Percentiles rank a stretch among this genome's conserved stretches.
phyloP scores from a whole-genome alignment of 2,797 vertebrate genomes.

The Pseudomugil tenellus region DNA sequence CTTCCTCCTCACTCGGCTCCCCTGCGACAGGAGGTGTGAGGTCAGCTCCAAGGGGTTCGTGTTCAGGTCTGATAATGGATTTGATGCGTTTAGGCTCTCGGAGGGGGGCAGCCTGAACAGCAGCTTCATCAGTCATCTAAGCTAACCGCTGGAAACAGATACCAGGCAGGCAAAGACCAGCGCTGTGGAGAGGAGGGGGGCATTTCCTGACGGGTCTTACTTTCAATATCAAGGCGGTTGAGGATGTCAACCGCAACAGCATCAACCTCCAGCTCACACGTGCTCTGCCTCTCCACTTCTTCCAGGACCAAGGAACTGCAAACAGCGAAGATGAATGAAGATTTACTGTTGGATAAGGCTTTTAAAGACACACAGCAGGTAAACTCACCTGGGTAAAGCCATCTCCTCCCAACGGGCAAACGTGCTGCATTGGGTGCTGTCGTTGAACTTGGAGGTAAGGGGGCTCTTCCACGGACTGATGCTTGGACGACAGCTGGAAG shows the following conservation, averaged over 20 bases:
- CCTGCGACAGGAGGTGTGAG: constrained; percentile 17
- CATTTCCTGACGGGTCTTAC: constrained; percentile 72
- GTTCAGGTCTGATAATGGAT: constrained; percentile 29
- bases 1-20: constrained; percentile 13
- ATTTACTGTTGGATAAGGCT: not conserved
- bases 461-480: constrained; percentile 70
- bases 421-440: constrained; percentile 79
- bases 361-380: not conserved
- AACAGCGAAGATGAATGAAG: not conserved
- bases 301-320: constrained; percentile 91
- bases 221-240: constrained; percentile 96
- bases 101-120: not conserved
- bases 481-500: constrained; percentile 28
- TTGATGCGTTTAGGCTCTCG: constrained; percentile 6
- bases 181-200: not conserved
- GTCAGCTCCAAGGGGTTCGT: constrained; percentile 2
- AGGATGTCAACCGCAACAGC: constrained; percentile 95
- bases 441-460: constrained; percentile 76
- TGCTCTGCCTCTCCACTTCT: constrained; percentile 90
- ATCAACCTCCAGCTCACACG: constrained; percentile 97
- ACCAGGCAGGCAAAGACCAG: not conserved
- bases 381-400: constrained; percentile 89
- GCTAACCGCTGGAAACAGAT: not conserved
- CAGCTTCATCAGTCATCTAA: constrained; percentile 3
- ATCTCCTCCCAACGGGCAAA: constrained; percentile 89